phyloP scores from a whole-genome alignment of 2,888 invertebrate genomes.

The Physocephala rufipes region DNA sequence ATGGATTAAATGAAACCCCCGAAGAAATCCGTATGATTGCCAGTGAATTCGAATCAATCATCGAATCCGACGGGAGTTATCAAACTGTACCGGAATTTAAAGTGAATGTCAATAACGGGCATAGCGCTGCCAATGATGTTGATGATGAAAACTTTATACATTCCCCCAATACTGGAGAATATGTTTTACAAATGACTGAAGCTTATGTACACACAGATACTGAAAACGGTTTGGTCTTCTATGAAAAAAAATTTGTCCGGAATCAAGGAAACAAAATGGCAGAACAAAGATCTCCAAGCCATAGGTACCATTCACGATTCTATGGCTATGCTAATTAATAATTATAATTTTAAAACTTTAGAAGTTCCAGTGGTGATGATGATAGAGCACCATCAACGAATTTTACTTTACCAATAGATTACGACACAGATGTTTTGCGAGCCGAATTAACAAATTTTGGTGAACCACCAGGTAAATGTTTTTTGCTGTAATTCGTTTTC shows the following conservation, averaged over 20 bases:
- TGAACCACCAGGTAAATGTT: conserved; percentile 68
- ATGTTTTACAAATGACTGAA: conserved; percentile 70
- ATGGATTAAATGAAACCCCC: conserved; percentile 49
- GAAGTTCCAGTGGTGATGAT: conserved; percentile 41
- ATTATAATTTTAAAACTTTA: too few relatives aligned
- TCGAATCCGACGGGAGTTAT: conserved; percentile 51
- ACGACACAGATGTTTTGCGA: conserved; percentile 74
- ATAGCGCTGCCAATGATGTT: conserved; percentile 22
- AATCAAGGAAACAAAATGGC: conserved; percentile 46
- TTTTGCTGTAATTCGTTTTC: background rate
- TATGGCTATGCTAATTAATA: too few relatives aligned
- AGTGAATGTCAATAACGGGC: background rate
- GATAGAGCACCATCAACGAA: conserved; percentile 68
- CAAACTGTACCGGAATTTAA: conserved; percentile 50
- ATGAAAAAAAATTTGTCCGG: conserved; percentile 66
- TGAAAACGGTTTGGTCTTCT: conserved; percentile 75
- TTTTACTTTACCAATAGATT: conserved; percentile 71
- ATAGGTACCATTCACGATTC: conserved; percentile 11
- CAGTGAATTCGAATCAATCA: conserved; percentile 30
- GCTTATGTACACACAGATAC: conserved; percentile 80
- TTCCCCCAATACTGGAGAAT: conserved; percentile 53
- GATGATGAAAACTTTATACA: conserved; percentile 43
- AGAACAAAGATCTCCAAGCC: conserved; percentile 32
- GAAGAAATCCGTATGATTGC: conserved; percentile 51
- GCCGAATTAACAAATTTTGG: conserved; percentile 74